Conservation (phyloP, 2,888 invertebrate species). For the Therioaphis trifolii region DNA sequence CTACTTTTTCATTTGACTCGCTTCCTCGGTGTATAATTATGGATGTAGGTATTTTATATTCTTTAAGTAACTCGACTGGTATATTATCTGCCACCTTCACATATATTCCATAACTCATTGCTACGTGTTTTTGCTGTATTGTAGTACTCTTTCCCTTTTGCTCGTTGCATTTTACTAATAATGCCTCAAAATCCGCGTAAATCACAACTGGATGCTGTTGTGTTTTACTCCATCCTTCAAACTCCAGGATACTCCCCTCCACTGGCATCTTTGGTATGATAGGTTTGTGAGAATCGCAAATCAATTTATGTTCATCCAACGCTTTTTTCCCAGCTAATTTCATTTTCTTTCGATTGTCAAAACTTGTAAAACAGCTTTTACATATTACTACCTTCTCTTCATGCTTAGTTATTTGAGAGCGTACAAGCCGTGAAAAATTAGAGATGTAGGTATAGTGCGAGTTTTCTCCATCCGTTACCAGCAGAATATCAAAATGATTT, state of each 20-base stretch:
- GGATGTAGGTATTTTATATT: not conserved
- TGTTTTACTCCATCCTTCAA: not conserved
- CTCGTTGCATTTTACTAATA: not conserved
- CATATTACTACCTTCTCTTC: not conserved
- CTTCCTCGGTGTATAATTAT: not conserved
- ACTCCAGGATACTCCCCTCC: not conserved
- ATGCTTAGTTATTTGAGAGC: not conserved
- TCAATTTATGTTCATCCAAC: not conserved
- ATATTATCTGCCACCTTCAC: not conserved
- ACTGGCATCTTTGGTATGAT: not conserved
- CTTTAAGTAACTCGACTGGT: not conserved
- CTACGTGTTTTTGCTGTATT: not conserved
- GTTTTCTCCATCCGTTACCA: too few relatives aligned
- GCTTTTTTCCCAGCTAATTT: not conserved
- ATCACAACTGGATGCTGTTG: not conserved
- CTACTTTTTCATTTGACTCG: not conserved
- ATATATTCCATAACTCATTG: not conserved
- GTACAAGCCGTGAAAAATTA: not conserved
- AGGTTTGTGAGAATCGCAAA: not conserved
- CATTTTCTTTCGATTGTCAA: not conserved
- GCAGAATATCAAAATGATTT: too few relatives aligned
- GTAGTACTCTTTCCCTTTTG: not conserved
- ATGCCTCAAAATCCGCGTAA: not conserved
- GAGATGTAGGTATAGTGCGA: not conserved
- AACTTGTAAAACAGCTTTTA: constrained; percentile 6